These are phyloP conservation scores for Lepidurus packardi DNA, from an alignment of 1,140 invertebrate genomes.

Conservation along the genomic window DNA sequence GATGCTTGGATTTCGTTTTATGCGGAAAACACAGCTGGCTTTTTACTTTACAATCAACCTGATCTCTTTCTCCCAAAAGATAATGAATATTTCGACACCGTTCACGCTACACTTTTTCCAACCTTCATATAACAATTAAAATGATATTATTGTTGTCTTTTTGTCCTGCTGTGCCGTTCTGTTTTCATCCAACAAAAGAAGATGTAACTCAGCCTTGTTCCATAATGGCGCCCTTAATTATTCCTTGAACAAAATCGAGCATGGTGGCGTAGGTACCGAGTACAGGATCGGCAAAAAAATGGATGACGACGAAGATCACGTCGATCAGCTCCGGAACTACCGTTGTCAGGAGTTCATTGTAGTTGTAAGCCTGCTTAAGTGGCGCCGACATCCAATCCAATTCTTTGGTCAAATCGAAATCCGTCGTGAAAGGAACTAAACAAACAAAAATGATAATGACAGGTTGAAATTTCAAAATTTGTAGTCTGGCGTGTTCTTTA, in stretches of 20 bases:
- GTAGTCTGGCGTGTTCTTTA: no score
- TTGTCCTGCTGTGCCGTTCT: no score
- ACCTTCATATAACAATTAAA: no score
- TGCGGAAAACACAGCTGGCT: neutral
- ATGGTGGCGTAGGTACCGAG: neutral
- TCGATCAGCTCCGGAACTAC: neutral
- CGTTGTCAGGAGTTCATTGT: neutral
- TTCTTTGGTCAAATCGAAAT: neutral
- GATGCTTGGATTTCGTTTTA: neutral
- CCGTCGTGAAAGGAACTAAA: neutral
- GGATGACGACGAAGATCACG: neutral
- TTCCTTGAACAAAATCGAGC: neutral
- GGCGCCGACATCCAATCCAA: neutral
- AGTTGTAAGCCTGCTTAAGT: neutral
- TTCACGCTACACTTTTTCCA: no score
- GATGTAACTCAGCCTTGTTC: neutral
- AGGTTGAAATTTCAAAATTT: neutral
- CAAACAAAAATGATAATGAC: neutral
- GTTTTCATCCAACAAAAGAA: no score
- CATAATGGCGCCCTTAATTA: neutral
- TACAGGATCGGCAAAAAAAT: neutral
- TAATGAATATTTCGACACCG: no score
- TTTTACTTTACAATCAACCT: no score
- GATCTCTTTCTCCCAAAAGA: no score
- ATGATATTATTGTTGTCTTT: no score